These are phyloP conservation scores for Aepyceros melampus DNA, from an alignment of 2,113 vertebrate genomes.

Conservation along the genomic window DNA sequence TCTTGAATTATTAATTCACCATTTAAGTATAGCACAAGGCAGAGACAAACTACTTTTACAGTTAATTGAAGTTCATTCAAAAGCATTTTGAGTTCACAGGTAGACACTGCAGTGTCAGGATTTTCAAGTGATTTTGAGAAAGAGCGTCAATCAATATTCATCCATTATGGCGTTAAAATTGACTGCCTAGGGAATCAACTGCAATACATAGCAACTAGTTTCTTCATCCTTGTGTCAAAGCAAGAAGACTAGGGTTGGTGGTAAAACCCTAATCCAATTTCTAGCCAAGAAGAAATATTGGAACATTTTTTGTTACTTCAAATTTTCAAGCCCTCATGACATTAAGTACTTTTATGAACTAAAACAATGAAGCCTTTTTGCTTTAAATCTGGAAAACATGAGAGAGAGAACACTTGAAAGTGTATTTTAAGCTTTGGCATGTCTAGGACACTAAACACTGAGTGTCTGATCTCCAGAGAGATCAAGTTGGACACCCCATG, in stretches of 20 bases:
- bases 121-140: constrained; percentile 62
- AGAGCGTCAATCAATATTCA: constrained; percentile 58
- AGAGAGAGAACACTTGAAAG: neutral
- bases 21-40: neutral
- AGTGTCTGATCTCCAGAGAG: neutral
- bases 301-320: neutral
- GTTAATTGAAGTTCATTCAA: constrained; percentile 14
- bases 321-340: neutral
- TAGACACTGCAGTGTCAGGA: constrained; percentile 16
- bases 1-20: neutral
- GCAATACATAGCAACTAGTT: neutral
- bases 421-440: neutral
- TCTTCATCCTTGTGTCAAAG: neutral
- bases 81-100: constrained; percentile 39
- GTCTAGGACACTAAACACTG: neutral
- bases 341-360: neutral
- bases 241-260: neutral
- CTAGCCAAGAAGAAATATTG: neutral
- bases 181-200: constrained; percentile 23
- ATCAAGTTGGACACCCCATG: neutral
- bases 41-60: neutral
- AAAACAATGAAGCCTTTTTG: neutral
- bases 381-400: neutral
- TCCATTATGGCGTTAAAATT: constrained; percentile 34
- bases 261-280: neutral